Base-by-base conservation (phyloP, 2,888 invertebrate species). In the Lasioglossum morio region DNA sequence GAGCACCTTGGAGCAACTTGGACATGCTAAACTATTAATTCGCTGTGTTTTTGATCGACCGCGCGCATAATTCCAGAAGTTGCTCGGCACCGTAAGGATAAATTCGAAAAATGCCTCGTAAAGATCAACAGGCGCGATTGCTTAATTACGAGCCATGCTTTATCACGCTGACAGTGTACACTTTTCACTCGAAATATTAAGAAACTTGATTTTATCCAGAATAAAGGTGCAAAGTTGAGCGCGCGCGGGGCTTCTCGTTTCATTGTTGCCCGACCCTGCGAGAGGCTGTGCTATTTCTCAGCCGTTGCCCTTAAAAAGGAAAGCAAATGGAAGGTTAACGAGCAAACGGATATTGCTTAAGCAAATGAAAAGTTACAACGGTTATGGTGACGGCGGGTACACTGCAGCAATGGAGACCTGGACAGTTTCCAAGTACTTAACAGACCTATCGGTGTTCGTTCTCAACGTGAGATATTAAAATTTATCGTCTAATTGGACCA, bases 21-120 rank as follows among this genome's bases (percentile, higher is more conserved):
- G 77, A 73, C 81, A 53, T 12, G 14, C 27, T 30, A 69, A 77
- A 77, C 72, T 77, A 70, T 79, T 90, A 90, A 89, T 81, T 82
- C 60, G n/a, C 85, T 78, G 75, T 78, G 40, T 40, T 57, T 57
- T 77, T 79, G 72, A 86, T 88, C 76, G 43, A 70, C 57, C 69
- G 70, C 27, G 34, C 57, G 30, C 57, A n/a, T 60, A 79, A 90
- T 80, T 79, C 57, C 46, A 53, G 43, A 77, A 48, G 16, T 57
- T 37, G 30, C 23, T 37, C 30, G 0, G 30, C 57, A 57, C 4
- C 46, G 27, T 60, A 60, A 27, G 5, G 27, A 60, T 60, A 48
- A 75, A 40, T 19, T 0, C n/a, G 3, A 80, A 48, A 34, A 46
- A 27, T 19, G 14, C 7, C 43, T 72, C 30, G 40, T 7, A 27